phyloP scores from a whole-genome alignment of 2,888 invertebrate genomes.

The Enchytraeus crypticus region DNA sequence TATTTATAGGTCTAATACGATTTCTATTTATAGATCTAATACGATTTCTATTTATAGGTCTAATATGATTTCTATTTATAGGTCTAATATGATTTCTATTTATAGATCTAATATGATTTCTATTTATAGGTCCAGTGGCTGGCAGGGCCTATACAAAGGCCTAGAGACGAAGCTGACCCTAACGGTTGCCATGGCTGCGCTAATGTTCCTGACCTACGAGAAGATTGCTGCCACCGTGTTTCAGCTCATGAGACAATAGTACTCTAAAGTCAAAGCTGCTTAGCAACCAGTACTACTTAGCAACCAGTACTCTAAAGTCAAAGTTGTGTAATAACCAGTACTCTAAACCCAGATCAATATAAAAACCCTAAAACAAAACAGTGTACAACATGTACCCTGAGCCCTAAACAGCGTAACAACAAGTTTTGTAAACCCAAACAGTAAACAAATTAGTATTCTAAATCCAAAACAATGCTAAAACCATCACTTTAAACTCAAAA shows the following conservation, averaged over 20 bases:
- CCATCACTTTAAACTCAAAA: no score
- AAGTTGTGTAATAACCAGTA: no score
- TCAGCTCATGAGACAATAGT: conserved; percentile 2
- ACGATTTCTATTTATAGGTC: neutral
- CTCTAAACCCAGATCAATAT: no score
- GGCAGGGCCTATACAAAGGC: conserved; percentile 53
- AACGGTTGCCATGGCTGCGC: conserved; percentile 77
- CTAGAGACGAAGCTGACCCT: conserved; percentile 81
- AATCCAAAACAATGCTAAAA: no score
- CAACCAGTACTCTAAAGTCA: no score
- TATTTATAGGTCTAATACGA: neutral
- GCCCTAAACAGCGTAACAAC: no score
- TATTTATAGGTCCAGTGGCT: neutral
- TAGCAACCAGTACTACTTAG: neutral
- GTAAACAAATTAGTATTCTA: no score
- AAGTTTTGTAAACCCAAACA: no score
- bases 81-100: neutral
- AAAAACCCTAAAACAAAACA: no score
- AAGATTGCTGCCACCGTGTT: conserved; percentile 6
- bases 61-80: neutral
- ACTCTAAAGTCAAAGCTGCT: neutral
- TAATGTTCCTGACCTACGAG: conserved; percentile 84
- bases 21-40: neutral
- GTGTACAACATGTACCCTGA: no score
- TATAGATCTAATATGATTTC: neutral